phyloP scores from a whole-genome alignment of 2,888 invertebrate species.

The Ypsolopha scabrella region DNA sequence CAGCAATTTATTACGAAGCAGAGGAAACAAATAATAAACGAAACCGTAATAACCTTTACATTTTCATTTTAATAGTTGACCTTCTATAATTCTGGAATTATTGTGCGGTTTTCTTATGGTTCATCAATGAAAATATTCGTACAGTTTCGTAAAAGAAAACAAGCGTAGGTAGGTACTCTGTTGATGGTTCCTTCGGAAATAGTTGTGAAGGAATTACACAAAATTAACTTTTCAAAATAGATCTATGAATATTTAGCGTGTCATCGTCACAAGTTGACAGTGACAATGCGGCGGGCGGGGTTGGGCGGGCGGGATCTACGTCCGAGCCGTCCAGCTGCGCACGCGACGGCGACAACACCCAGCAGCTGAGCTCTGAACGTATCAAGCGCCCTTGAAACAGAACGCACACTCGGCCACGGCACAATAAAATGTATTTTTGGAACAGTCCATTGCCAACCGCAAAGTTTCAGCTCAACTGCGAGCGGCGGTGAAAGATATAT shows the following conservation, averaged over 20 bases:
- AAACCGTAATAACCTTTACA: too few species aligned
- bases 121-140: not conserved
- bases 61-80: not conserved
- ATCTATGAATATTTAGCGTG: not conserved
- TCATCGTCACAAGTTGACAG: not conserved
- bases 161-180: not conserved
- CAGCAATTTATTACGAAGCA: too few species aligned
- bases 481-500: constrained; percentile 45
- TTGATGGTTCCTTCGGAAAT: not conserved
- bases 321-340: not conserved
- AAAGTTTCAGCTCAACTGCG: constrained; percentile 43
- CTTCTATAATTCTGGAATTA: not conserved
- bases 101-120: not conserved
- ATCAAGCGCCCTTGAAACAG: constrained; percentile 43
- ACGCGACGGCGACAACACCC: not conserved
- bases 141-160: not conserved
- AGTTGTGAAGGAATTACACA: not conserved
- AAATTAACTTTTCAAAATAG: not conserved
- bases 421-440: constrained; percentile 65
- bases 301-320: not conserved
- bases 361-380: not conserved
- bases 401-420: constrained; percentile 20
- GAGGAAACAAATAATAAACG: too few species aligned
- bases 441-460: constrained; percentile 58
- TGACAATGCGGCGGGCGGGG: not conserved